Evolutionary conservation across 2,888 invertebrate species (phyloP).

Genomic region (Eupithecia inturbata): DNA sequence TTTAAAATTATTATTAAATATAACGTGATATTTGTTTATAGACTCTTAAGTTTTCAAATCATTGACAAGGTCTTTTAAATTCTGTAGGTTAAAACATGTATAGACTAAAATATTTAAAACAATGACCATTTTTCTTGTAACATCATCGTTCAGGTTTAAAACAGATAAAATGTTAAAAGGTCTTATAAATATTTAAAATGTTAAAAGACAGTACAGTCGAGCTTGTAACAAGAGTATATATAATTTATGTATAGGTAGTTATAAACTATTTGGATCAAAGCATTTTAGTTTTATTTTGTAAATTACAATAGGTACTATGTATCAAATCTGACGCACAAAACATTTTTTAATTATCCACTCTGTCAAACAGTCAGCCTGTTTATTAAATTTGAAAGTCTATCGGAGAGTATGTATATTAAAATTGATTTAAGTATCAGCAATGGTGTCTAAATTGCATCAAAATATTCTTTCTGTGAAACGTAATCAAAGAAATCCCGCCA

Average conservation of each 20-base stretch:
- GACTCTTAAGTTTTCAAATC: neutral
- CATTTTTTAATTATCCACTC: neutral
- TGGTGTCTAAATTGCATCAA: conserved; percentile 22
- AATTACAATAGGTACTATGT: neutral
- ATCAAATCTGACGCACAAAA: neutral
- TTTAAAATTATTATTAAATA: conserved; percentile 1
- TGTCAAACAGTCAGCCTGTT: neutral
- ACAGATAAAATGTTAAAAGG: conserved; percentile 24
- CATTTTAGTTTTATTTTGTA: neutral
- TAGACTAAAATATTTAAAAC: conserved; percentile 1
- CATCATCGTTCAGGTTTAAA: conserved; percentile 8
- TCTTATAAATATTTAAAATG: conserved; percentile 31
- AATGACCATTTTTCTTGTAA: neutral
- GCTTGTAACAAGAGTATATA: conserved; percentile 34
- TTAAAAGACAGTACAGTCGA: conserved; percentile 26
- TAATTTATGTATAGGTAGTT: conserved; percentile 28
- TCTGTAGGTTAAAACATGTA: conserved; percentile 18
- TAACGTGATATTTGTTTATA: neutral
- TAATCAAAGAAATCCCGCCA: conserved; percentile 23
- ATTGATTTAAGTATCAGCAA: conserved; percentile 9
- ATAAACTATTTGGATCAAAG: conserved; percentile 18
- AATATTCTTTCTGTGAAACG: neutral
- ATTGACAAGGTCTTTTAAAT: neutral
- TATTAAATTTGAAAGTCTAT: neutral
- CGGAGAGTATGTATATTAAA: neutral